Conservation (phyloP, 2,888 invertebrate genomes). For the Anthophora plumipes region DNA sequence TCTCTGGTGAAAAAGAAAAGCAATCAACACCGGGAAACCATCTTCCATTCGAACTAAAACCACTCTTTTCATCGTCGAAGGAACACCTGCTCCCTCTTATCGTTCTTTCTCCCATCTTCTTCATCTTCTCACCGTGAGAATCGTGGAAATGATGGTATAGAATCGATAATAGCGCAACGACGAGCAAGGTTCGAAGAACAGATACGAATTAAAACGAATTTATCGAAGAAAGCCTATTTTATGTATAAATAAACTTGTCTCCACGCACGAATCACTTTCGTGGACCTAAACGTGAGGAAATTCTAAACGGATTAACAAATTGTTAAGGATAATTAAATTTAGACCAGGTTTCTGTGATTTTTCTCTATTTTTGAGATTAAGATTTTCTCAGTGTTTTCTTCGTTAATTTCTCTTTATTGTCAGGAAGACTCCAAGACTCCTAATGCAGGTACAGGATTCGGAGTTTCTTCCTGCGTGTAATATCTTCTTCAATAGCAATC, state of each 20-base stretch:
- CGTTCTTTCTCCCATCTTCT: not conserved
- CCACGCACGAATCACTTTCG: not conserved
- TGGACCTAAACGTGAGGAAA: not conserved
- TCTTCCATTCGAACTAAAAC: slow-evolving; percentile 6
- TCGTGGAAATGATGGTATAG: not conserved
- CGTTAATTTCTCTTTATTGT: too few species aligned
- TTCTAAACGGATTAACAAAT: slow-evolving; percentile 43
- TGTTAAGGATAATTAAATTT: too few species aligned
- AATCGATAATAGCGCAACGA: too few species aligned
- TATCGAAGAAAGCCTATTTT: not conserved
- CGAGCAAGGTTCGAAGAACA: not conserved
- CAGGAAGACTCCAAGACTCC: too few species aligned
- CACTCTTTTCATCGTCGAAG: not conserved
- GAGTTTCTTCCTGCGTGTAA: too few species aligned
- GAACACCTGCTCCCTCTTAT: not conserved
- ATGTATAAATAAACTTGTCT: not conserved
- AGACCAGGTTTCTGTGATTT: too few species aligned
- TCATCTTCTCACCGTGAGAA: not conserved
- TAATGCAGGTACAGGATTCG: too few species aligned
- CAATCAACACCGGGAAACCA: not conserved
- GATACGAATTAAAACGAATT: slow-evolving; percentile 24
- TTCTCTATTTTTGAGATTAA: too few species aligned
- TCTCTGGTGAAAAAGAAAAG: not conserved
- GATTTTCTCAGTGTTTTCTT: too few species aligned
- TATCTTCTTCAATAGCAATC: too few species aligned